A percentile compares a stretch with the other conserved stretches of the same genome.
Evolutionary conservation across 2,797 vertebrate species (phyloP).

Genomic region (Acrossocheilus fasciatus): DNA sequence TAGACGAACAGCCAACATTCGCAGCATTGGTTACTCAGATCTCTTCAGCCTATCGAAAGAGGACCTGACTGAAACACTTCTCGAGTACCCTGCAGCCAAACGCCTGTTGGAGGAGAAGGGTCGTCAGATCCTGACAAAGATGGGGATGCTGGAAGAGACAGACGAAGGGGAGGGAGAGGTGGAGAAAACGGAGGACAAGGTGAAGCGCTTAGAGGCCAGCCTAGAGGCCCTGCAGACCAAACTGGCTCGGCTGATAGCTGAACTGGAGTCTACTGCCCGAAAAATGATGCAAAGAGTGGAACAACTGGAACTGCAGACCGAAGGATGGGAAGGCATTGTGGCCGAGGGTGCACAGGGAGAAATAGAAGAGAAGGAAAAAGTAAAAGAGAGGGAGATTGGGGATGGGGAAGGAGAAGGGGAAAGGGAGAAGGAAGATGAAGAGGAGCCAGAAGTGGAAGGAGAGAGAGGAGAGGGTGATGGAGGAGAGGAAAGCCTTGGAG

Average conservation of each 20-base stretch:
- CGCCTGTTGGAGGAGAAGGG: constrained; percentile 89
- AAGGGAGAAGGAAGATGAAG: constrained; percentile 23
- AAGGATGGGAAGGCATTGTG: constrained; percentile 58
- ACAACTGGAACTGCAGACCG: constrained; percentile 79
- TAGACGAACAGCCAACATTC: constrained; percentile 92
- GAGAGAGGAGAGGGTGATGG: constrained; percentile 51
- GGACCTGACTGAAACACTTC: constrained; percentile 86
- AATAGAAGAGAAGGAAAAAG: constrained; percentile 16
- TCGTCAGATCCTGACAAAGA: constrained; percentile 88
- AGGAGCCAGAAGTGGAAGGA: constrained; percentile 27
- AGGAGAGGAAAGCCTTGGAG: constrained; percentile 64
- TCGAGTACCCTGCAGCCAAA: constrained; percentile 89
- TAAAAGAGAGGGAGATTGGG: constrained; percentile 36
- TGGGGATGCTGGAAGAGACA: constrained; percentile 84
- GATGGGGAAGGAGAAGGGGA: constrained; percentile 42
- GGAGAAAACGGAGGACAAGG: constrained; percentile 68
- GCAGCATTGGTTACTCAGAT: constrained; percentile 92
- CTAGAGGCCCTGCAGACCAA: constrained; percentile 82
- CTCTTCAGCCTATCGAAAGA: constrained; percentile 95
- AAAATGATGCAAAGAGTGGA: constrained; percentile 84
- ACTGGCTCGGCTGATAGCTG: constrained; percentile 82
- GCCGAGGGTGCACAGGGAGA: constrained; percentile 52
- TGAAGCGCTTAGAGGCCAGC: constrained; percentile 70
- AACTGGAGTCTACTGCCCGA: constrained; percentile 82
- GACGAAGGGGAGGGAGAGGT: constrained; percentile 63